Base-by-base conservation (phyloP, 2,113 vertebrate species). In the Lucifuga dentata region DNA sequence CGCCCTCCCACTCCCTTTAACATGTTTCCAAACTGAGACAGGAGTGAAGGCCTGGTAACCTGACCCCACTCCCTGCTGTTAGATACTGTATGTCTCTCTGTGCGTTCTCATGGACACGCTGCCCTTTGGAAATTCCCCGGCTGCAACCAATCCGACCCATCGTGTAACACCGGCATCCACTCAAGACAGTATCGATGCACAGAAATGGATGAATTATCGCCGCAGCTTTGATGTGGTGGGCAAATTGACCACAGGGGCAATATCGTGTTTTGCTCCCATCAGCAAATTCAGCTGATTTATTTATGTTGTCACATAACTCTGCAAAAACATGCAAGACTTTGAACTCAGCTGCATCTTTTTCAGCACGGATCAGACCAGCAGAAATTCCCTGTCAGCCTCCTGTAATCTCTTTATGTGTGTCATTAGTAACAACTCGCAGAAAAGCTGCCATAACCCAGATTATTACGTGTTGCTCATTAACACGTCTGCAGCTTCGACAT, bases 91-190 rank as follows among this genome's bases (percentile, higher is more conserved):
- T 69, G 74, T 48, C 76, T 60, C 65, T 12, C 48, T 17, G 40
- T 15, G 11, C 56, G 62, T 64, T 71, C 70, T 83, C 68, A 58
- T 86, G 85, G 85, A 81, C 87, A 72, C 40, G 21, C 68, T 81
- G 80, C 69, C 81, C 80, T 85, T 76, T 84, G 81, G 80, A 90
- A 90, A 84, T 80, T 81, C 85, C 83, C 78, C 0, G 24, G 46
- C 73, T 26, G 56, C 61, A 29, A 65, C 68, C 56, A 40, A 52
- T 67, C 45, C 11, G 32, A 24, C 32, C 53, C 32, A 3, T 5
- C 2, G 8, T 11, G 72, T 23, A 39, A 33, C 66, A n/a, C 38
- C 69, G 17, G 36, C 19, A 41, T 75, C 66, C 55, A 0, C 44
- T 49, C 29, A 0, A 52, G 68, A 49, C 17, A 11, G 55, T 72